Evolutionary conservation across 2,888 invertebrate genomes (phyloP).

Genomic region (Habrosyne pyritoides): DNA sequence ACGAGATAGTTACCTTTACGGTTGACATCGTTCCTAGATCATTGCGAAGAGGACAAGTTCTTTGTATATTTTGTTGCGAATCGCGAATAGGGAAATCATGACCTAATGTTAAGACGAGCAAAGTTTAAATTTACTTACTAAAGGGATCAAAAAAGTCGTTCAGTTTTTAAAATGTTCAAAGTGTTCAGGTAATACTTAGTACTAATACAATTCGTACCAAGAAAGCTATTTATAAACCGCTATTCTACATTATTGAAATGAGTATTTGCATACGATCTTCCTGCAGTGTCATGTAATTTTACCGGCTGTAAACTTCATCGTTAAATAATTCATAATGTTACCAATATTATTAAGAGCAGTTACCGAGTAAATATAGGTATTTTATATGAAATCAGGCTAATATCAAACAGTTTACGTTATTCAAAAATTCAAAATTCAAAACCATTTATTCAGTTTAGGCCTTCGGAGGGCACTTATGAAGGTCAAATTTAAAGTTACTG

Average conservation of each 20-base stretch:
- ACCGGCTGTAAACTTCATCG: not conserved
- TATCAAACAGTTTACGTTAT: not conserved
- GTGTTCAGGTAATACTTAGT: too few species aligned
- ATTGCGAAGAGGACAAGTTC: not conserved
- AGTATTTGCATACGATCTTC: not conserved
- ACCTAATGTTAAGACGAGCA: not conserved
- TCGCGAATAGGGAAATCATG: not conserved
- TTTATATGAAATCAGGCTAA: slow-evolving; percentile 5
- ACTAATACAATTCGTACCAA: too few species aligned
- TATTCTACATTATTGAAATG: not conserved
- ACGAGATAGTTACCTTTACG: slow-evolving; percentile 3
- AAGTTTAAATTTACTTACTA: not conserved
- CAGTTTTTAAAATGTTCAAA: too few species aligned
- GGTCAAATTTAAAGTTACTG: too few species aligned
- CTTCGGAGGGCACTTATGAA: too few species aligned
- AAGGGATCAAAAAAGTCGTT: too few species aligned
- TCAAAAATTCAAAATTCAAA: too few species aligned
- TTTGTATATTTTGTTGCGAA: not conserved
- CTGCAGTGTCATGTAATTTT: not conserved
- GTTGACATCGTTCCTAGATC: not conserved
- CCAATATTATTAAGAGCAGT: not conserved
- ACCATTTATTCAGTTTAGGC: too few species aligned
- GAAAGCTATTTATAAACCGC: too few species aligned
- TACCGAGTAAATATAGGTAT: not conserved
- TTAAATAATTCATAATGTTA: not conserved